phyloP scores from a whole-genome alignment of 2,888 invertebrate species.

The Acrobeloides nanus region DNA sequence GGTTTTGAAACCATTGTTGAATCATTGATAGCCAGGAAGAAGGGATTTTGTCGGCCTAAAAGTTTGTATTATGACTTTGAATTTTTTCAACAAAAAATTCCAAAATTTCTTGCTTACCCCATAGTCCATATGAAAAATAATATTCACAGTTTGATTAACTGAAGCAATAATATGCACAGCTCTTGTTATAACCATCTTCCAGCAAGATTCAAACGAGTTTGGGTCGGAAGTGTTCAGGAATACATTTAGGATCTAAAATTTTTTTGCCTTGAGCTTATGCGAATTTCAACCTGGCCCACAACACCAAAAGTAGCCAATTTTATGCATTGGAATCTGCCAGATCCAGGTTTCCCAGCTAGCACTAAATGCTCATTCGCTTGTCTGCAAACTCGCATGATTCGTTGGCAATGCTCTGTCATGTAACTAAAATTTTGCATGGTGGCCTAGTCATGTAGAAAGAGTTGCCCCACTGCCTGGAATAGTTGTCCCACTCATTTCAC shows the following conservation, averaged over 20 bases:
- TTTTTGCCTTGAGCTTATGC: background rate
- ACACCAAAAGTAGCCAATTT: constrained; percentile 27
- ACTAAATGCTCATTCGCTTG: constrained; percentile 27
- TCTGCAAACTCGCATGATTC: constrained; percentile 31
- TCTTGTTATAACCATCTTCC: constrained; percentile 24
- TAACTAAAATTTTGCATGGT: constrained; percentile 22
- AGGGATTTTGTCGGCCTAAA: constrained; percentile 33
- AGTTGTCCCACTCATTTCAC: no score
- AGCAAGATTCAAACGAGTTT: constrained; percentile 17
- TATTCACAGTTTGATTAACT: constrained; percentile 34
- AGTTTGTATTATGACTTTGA: background rate
- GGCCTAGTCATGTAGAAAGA: no score
- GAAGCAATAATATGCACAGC: constrained; percentile 25
- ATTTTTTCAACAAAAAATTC: no score
- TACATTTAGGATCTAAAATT: constrained; percentile 21
- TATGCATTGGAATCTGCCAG: constrained; percentile 19
- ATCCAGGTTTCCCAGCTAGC: constrained; percentile 19
- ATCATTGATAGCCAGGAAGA: constrained; percentile 35
- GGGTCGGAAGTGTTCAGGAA: constrained; percentile 17
- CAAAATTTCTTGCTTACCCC: constrained; percentile 16
- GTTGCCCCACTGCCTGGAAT: no score
- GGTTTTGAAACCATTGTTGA: constrained; percentile 35
- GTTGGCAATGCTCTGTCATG: constrained; percentile 28
- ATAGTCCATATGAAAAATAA: constrained; percentile 35
- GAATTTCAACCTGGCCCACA: constrained; percentile 15